phyloP scores from a whole-genome alignment of 2,888 invertebrate species.

The Chrysopilus asiliformis region DNA sequence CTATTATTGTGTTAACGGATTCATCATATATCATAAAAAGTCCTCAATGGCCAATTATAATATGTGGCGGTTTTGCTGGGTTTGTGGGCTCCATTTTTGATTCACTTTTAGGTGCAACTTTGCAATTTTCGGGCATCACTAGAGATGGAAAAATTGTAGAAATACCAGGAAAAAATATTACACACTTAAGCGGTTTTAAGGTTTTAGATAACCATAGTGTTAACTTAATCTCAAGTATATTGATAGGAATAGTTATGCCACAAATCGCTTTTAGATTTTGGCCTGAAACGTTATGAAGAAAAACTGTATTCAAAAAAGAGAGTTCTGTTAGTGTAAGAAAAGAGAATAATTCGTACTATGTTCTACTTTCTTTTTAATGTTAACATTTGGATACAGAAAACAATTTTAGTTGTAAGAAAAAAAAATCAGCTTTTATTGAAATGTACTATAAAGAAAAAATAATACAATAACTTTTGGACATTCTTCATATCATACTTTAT shows the following conservation, averaged over 20 bases:
- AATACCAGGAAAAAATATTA: constrained; percentile 48
- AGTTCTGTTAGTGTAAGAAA: too few relatives aligned
- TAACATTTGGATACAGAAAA: too few relatives aligned
- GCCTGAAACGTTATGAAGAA: constrained; percentile 33
- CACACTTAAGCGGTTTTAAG: constrained; percentile 60
- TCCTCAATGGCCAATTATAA: constrained; percentile 66
- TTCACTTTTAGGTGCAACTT: constrained; percentile 68
- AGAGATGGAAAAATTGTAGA: constrained; percentile 57
- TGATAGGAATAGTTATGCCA: constrained; percentile 59
- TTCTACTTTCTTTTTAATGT: too few relatives aligned
- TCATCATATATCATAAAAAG: constrained; percentile 41
- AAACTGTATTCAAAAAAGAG: too few relatives aligned
- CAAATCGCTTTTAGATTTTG: constrained; percentile 45
- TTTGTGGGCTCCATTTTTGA: constrained; percentile 70
- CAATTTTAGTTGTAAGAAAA: too few relatives aligned
- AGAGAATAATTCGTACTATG: too few relatives aligned
- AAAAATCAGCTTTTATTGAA: too few relatives aligned
- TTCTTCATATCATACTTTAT: too few relatives aligned
- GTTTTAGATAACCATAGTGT: constrained; percentile 79
- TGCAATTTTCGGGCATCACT: constrained; percentile 76
- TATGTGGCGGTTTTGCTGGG: constrained; percentile 59
- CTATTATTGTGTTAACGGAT: constrained; percentile 50
- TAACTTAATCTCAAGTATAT: constrained; percentile 66
- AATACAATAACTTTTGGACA: too few relatives aligned
- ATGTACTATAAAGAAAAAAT: too few relatives aligned